Evolutionary conservation across 2,113 vertebrate genomes (phyloP), one percentile per base, ranked within the genome.

Genomic region (Salvelinus alpinus): DNA sequence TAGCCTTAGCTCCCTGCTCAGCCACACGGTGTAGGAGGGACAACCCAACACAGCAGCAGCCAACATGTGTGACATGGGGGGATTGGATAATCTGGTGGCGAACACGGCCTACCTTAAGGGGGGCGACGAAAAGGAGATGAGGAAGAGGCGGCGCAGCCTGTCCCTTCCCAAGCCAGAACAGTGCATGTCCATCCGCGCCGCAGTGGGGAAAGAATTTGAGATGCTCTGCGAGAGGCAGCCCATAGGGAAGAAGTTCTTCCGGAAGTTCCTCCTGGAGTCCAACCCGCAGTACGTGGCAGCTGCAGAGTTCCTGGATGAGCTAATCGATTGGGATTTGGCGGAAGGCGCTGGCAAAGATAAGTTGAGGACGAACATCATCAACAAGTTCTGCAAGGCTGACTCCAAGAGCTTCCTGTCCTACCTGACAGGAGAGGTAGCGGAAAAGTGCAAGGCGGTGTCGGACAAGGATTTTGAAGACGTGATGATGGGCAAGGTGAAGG

Each of bases 21-120:
- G 62, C 80, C 82, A 81, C 88, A 82, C 86, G 76, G 77, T 71
- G 73, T 84, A 82, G 82, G 75, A 84, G 82, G 82, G 69, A 88
- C 34, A 79, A 80, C 89, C 75, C 78, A 81, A 77, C 38, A 44
- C 86, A 38, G 88, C 79, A 90, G 82, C 87, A 51, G 85, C 82
- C 89, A 93, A 90, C 86, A 97, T 96, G 96, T 96, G 95, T 92
- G 96, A 99, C 88, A 94, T 97, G 94, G 96, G 95, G 84, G 96
- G 94, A 75, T 92, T 98, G 74, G 97, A 97, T 90, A 97, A 96
- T 88, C 92, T 97, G 90, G 96, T 97, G 85, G 96, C 96, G 91
- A 97, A 97, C 89, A 97, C 95, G 2, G 95, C 96, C 90, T 97
- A 97, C 87, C 94, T 98, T 54, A 96, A 99, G 81, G 96, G 97